Evolutionary conservation across 2,797 vertebrate genomes (phyloP), one percentile per base, ranked within the genome.

Genomic region (Nyctalus aviator): DNA sequence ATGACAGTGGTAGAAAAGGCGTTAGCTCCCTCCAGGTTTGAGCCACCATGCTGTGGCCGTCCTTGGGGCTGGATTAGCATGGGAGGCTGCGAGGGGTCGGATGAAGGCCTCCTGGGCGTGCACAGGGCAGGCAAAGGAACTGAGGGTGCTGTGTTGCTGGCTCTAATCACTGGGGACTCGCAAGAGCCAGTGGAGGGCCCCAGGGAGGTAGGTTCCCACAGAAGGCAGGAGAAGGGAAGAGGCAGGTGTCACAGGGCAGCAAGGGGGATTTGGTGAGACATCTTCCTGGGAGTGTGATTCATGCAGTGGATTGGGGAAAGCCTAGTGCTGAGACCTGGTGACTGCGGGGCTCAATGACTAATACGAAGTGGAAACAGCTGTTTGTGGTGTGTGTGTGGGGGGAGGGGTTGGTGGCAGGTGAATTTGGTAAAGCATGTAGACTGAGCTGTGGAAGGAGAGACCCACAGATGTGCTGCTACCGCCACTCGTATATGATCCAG

Each of bases 61-160:
- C 23, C 69, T 82, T 17, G 32, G 5, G 25, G 18, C 27, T 37
- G 14, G 25, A 53, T 55, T 27, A 44, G 81, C 17, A 30, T n/a
- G 37, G n/a, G 53, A 81, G 32, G 55, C 50, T 50, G 48, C 8
- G 21, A 30, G 35, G 41, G 71, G n/a, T 59, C 2, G 17, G 76
- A 17, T 3, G 3, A 13, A 96, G 96, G 57, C 96, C 96, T n/a
- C 97, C 71, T n/a, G 32, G 50, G 25, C 44, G n/a, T 75, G 71
- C 44, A 50, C 35, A 27, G 18, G 66, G 12, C 21, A 57, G 57
- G 6, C 14, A 14, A 4, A 25, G 53, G 59, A 68, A 66, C 23
- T 32, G n/a, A 84, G 35, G 62, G 7, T 55, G 55, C 59, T 44
- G 21, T 27, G 57, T 9, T 57, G 17, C 64, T 73, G 23, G 78